Base-by-base conservation (phyloP, 2,888 invertebrate species). In the Leptopilina syphax region DNA sequence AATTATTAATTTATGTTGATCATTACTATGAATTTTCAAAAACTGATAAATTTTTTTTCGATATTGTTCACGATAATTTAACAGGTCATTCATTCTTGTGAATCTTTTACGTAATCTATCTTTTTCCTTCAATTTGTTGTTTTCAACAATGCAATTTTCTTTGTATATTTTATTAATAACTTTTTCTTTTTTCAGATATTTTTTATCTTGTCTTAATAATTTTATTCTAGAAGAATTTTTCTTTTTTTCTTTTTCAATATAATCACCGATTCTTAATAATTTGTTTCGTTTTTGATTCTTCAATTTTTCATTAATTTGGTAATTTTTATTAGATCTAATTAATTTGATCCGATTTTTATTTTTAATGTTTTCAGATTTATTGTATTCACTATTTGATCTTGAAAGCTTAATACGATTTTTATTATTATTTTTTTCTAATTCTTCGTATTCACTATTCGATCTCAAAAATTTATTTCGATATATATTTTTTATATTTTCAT, bases 1-100 rank as follows among this genome's bases (percentile, higher is more conserved):
- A 27, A 66, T 66, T 47, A 77, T 47, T 54, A 77, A 77, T 63
- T 44, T 65, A 60, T 77, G 10, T 13, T 77, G 76, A 4, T 76
- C 54, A 18, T 27, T n/a, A 5, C 3, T 5, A 13, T 57, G 12
- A 12, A n/a, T n/a, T 57, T 57, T 57, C 5, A 57, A 57, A 57
- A 6, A 8, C 44, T 3, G 18, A 3, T 1, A n/a, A 41, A 77
- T 77, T 0, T 44, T 77, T 4, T n/a, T 57, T 65, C 12, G 7
- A 77, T 47, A 65, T 3, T 77, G 65, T 77, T 77, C 77, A 44
- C 65, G 41, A 41, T 65, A 44, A 44, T 34, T 63, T 6, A 63
- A 77, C n/a, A 65, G 41, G 63, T 34, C 65, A 65, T 77, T 41
- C 24, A 77, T 34, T 65, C 77, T 63, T n/a, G n/a, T 57, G n/a